Conservation (phyloP, 2,888 invertebrate genomes). For the Tanypteryx hageni region DNA sequence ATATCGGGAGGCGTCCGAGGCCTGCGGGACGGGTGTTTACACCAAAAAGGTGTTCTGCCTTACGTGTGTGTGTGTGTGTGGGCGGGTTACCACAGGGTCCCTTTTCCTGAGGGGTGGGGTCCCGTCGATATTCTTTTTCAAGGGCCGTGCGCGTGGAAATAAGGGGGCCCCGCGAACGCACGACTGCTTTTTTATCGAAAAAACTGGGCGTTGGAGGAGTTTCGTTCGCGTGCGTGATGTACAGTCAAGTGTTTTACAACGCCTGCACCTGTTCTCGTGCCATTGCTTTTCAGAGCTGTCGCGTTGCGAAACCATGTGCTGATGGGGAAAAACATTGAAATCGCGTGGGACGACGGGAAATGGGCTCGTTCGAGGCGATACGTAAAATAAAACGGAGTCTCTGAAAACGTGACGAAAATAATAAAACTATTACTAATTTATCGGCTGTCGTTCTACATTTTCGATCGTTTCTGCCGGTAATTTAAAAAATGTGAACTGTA, state of each 20-base stretch:
- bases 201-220: too few species aligned
- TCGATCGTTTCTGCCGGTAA: too few species aligned
- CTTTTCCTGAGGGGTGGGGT: too few species aligned
- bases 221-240: background rate
- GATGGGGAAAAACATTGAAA: background rate
- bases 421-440: too few species aligned
- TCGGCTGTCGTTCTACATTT: too few species aligned
- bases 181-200: too few species aligned
- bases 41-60: background rate
- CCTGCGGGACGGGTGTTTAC: background rate
- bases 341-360: slow-evolving; percentile 5
- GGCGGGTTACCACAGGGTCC: slow-evolving; percentile 12
- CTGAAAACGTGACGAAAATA: too few species aligned
- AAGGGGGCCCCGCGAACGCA: too few species aligned
- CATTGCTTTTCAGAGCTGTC: background rate
- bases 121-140: too few species aligned
- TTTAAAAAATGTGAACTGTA: too few species aligned
- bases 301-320: background rate
- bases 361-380: background rate
- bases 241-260: background rate
- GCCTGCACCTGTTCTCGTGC: background rate
- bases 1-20: background rate
- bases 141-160: too few species aligned
- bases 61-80: background rate
- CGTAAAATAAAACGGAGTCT: background rate